Percentiles rank a stretch among this genome's conserved stretches.
Conservation (phyloP, 2,888 invertebrate species). For the Dynastes maya region DNA sequence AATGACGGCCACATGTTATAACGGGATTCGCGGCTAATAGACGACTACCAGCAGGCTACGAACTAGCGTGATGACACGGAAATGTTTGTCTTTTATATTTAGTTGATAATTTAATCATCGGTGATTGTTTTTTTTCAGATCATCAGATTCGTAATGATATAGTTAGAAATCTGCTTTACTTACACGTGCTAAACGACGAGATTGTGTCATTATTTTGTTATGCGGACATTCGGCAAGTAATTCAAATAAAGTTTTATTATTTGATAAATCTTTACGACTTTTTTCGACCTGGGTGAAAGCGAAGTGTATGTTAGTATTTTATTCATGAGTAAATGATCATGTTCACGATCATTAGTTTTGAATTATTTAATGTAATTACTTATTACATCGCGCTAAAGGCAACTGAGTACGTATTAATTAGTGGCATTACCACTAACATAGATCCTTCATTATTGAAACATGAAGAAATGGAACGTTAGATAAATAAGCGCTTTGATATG, state of each 20-base stretch:
- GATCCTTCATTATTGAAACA: neutral
- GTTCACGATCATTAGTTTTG: constrained; percentile 15
- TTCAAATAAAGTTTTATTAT: neutral
- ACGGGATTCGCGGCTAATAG: constrained; percentile 25
- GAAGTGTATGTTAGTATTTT: constrained; percentile 9
- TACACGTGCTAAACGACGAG: neutral
- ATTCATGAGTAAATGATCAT: constrained; percentile 24
- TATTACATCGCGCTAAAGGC: constrained; percentile 8
- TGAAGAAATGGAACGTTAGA: too few relatives aligned
- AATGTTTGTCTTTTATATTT: constrained; percentile 39
- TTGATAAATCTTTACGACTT: constrained; percentile 27
- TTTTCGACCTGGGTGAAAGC: constrained; percentile 8
- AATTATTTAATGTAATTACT: constrained; percentile 40
- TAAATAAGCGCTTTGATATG: neutral
- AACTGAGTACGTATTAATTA: constrained; percentile 27
- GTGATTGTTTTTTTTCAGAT: constrained; percentile 18
- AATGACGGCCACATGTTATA: constrained; percentile 67
- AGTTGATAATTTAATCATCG: constrained; percentile 35
- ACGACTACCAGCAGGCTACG: neutral
- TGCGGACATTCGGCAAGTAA: neutral
- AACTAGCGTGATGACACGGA: constrained; percentile 44
- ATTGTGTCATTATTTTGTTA: neutral
- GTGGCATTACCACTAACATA: neutral
- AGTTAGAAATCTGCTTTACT: neutral
- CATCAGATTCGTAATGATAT: constrained; percentile 6